Conservation (phyloP, 2,888 invertebrate species). For the Asteroscopus sphinx region DNA sequence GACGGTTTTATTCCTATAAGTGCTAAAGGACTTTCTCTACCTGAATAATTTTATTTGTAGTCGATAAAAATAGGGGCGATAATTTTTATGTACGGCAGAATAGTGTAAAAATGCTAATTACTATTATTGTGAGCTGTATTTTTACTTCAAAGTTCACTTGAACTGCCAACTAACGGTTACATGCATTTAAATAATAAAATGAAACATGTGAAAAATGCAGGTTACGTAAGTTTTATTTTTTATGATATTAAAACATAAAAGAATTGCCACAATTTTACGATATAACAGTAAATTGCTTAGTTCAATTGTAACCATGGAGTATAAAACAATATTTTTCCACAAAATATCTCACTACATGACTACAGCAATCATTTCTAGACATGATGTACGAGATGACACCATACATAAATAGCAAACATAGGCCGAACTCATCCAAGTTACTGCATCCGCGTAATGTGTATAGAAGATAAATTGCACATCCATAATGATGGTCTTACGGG, state of each 20-base stretch:
- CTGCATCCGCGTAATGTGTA: slow-evolving; percentile 51
- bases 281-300: no score
- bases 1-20: neutral
- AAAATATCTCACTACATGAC: slow-evolving; percentile 19
- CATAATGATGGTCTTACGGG: slow-evolving; percentile 49
- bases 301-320: no score
- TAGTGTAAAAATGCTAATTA: slow-evolving; percentile 2
- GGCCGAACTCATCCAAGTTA: slow-evolving; percentile 42
- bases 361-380: slow-evolving; percentile 19
- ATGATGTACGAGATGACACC: slow-evolving; percentile 15
- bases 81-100: slow-evolving; percentile 1
- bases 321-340: slow-evolving; percentile 17
- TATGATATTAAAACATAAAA: no score
- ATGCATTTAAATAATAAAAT: no score
- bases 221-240: no score
- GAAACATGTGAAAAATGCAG: no score
- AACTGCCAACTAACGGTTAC: no score
- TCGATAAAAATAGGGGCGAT: slow-evolving; percentile 1
- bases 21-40: neutral
- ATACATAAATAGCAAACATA: slow-evolving; percentile 47
- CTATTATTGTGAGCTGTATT: neutral
- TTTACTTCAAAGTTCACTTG: no score
- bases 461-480: slow-evolving; percentile 59
- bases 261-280: no score
- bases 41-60: slow-evolving; percentile 2